Evolutionary conservation across 1,140 invertebrate genomes (phyloP), one percentile per base, ranked within the genome.

Genomic region (Acromyrmex echinatior): DNA sequence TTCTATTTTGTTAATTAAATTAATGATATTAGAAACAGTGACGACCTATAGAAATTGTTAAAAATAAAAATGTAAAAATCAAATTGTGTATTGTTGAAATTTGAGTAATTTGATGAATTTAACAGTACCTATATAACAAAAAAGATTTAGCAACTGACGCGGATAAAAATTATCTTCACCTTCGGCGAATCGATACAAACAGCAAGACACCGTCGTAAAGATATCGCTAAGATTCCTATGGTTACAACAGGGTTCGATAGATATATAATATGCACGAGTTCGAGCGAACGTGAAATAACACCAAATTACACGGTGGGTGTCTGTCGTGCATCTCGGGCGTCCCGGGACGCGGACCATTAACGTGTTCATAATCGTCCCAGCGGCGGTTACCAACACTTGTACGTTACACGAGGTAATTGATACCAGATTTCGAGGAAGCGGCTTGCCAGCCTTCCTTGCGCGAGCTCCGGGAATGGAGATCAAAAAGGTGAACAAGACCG

Each of bases 351-450:
- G 53, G 56, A 25, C 88, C 88, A 90, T 90, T 87, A 90, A 90
- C 86, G 79, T 76, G 89, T 90, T 90, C 88, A 87, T 90, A 90
- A 90, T 90, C 88, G 86, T 90, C 60, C 62, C 79, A 63, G 45
- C 79, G 51, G 49, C 74, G 18, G 88, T 90, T 89, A 88, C 78
- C 71, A 88, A 73, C 71, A 56, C 88, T 71, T 86, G 65, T 66
- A 79, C 79, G 86, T 80, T 87, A 87, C 88, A 87, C 62, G 70
- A 25, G 68, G 80, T 87, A 90, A 90, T 85, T 90, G 89, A 90
- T 90, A 90, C 66, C 79, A 85, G 89, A 90, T 90, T 90, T 90
- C 89, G 88, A 74, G 88, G 79, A 90, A 90, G 66, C 68, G 31
- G 58, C 77, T 79, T 21, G 39, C 31, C 85, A 62, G 21, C 82